Evolutionary conservation across 1,140 invertebrate species (phyloP).

Genomic region (Octopus sinensis): DNA sequence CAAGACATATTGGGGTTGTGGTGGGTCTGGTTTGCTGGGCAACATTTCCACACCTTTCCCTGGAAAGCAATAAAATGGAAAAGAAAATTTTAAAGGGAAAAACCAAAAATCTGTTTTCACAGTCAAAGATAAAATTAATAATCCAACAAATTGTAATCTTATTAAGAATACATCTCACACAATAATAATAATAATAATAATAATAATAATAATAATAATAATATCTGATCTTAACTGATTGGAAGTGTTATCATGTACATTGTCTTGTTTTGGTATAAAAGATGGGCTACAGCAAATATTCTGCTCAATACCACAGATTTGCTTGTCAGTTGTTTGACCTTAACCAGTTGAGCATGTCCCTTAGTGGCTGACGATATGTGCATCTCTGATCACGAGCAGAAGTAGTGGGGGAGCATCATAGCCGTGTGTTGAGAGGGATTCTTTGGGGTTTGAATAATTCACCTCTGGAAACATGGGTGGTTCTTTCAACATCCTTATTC

Average conservation of each 20-base stretch:
- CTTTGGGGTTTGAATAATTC: no score
- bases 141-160: background rate
- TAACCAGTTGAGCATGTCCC: no score
- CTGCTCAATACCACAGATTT: no score
- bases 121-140: background rate
- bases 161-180: background rate
- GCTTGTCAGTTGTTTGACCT: no score
- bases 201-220: background rate
- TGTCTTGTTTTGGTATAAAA: no score
- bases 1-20: conserved; percentile 2
- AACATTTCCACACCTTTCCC: background rate
- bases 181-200: background rate
- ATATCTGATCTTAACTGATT: background rate
- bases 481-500: no score
- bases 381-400: no score
- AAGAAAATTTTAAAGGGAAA: background rate
- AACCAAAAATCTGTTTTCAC: background rate
- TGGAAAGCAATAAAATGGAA: background rate
- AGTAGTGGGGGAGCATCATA: no score
- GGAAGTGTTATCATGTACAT: background rate
- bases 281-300: no score
- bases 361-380: no score
- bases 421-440: no score
- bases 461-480: no score
- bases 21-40: background rate